phyloP scores from a whole-genome alignment of 2,888 invertebrate genomes.

The Furcula furcula region DNA sequence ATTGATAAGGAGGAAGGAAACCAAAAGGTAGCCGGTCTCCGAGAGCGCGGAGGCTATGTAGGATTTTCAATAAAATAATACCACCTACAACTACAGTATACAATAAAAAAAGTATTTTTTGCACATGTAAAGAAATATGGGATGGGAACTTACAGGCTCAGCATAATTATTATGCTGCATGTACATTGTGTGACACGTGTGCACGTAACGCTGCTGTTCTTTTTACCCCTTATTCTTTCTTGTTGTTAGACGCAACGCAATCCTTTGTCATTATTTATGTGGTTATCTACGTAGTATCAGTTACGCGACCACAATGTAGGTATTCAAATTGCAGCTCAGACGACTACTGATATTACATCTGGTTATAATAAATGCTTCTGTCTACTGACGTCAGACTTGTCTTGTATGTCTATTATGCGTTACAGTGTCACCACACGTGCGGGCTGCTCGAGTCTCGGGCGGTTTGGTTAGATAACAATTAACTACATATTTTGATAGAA shows the following conservation, averaged over 20 bases:
- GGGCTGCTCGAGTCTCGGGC: neutral
- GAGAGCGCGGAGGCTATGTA: too few relatives aligned
- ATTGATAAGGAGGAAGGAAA: too few relatives aligned
- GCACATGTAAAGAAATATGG: too few relatives aligned
- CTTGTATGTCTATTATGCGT: constrained; percentile 1
- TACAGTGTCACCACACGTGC: neutral
- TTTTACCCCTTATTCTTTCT: too few relatives aligned
- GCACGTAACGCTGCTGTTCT: too few relatives aligned
- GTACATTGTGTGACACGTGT: too few relatives aligned
- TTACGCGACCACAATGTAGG: constrained; percentile 27
- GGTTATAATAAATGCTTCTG: constrained; percentile 10
- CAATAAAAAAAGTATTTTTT: too few relatives aligned
- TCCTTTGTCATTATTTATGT: constrained; percentile 30
- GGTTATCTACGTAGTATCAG: constrained; percentile 41
- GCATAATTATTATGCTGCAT: too few relatives aligned
- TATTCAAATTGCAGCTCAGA: constrained; percentile 8
- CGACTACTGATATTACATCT: constrained; percentile 12
- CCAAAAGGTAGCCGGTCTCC: too few relatives aligned
- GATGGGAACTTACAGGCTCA: too few relatives aligned
- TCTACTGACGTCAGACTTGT: constrained; percentile 4
- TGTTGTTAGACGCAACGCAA: constrained; percentile 11
- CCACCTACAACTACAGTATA: too few relatives aligned
- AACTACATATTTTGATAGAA: neutral
- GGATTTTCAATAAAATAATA: too few relatives aligned
- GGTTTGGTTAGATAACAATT: neutral